Evolutionary conservation across 2,888 invertebrate genomes (phyloP), one percentile per base, ranked within the genome.

Genomic region (Habrosyne pyritoides): DNA sequence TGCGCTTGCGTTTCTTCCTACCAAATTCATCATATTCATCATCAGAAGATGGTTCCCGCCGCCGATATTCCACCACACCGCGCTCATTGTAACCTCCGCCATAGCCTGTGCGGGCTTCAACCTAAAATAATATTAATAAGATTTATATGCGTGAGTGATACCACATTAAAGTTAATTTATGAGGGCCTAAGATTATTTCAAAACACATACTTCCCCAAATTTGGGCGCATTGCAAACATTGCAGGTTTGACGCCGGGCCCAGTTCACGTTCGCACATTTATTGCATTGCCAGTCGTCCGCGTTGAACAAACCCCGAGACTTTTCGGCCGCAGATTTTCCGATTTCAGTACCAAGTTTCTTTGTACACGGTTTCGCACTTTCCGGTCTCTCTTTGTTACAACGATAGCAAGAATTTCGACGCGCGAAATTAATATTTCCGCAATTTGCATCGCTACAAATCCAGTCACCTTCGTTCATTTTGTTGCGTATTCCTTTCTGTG

Each of bases 231-330:
- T 99, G 88, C 99, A 99, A 93, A 99, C 98, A 88, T 99, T 99
- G 90, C 99, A 99, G 54, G 97, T 97, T 78, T 96, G 96, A 55
- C 99, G 94, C 63, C 99, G 94, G 22, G 99, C 99, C 99, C 99
- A 99, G 88, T 99, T 99, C 10, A 99, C 99, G 89, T 99, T 99
- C n/a, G 99, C 99, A 92, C 99, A 99, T 86, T 99, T 99, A 88
- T 97, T 98, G 87, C 99, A 99, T 83, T 99, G 98, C 99, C 99
- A 99, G 89, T 99, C 99, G 85, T 99, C 99, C 36, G 99, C 99
- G 88, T 98, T 98, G 86, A 95, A 96, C 59, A 99, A 93, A n/a
- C 99, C 99, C 71, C 98, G 95, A 76, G 98, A 98, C 89, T 99
- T 99, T 86, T 99, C 99, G 0, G 99, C 99, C 33, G 99, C 98